These are phyloP conservation scores for Myotis pilosus DNA, from an alignment of 2,797 vertebrate genomes.

Conservation along the genomic window DNA sequence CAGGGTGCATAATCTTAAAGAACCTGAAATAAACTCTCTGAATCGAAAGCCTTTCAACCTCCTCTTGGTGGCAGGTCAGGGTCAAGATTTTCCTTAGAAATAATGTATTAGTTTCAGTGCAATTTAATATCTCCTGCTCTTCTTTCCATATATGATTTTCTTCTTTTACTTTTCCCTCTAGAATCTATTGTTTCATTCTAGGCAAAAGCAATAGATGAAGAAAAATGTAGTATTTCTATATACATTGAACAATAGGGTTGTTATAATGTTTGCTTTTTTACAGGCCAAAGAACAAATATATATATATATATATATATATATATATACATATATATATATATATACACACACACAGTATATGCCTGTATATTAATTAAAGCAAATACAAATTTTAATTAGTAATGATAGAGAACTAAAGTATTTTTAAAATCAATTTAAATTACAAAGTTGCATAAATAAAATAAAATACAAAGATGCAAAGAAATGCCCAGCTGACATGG, in stretches of 20 bases:
- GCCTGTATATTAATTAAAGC: background rate
- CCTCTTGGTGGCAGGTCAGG: background rate
- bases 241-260: background rate
- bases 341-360: too few species aligned
- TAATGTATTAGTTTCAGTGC: background rate
- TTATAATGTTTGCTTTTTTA: background rate
- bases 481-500: too few species aligned
- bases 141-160: background rate
- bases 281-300: background rate
- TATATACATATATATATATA: too few species aligned
- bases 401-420: background rate
- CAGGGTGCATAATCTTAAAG: background rate
- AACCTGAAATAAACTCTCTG: background rate
- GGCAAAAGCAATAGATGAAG: background rate
- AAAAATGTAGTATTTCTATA: background rate
- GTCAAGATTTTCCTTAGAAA: background rate
- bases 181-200: background rate
- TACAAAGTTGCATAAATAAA: background rate
- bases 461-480: too few species aligned
- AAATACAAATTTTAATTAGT: background rate
- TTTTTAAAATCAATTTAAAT: background rate
- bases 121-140: background rate
- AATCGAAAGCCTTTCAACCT: background rate
- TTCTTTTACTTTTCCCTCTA: background rate
- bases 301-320: background rate